A percentile compares a stretch with the other conserved stretches of the same genome.
phyloP scores from a whole-genome alignment of 1,140 invertebrate genomes.

The Drosophila lowei region DNA sequence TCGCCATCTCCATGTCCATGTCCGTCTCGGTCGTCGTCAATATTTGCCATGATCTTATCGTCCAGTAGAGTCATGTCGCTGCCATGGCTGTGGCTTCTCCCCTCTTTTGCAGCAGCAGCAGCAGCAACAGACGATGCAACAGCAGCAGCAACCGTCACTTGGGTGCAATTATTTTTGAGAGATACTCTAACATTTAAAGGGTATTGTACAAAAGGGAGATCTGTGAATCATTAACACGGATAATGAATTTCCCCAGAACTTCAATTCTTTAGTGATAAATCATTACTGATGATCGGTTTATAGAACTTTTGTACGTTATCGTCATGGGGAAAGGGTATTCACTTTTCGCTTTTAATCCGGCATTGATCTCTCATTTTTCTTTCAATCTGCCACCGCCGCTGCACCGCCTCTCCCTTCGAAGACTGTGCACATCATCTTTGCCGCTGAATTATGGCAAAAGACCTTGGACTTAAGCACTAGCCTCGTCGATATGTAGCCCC shows the following conservation, averaged over 20 bases:
- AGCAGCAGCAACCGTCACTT: conserved; percentile 49
- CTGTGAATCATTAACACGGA: too few relatives aligned
- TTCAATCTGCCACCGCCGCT: background rate
- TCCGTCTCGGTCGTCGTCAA: conserved; percentile 68
- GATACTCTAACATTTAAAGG: conserved; percentile 46
- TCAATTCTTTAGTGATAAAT: too few relatives aligned
- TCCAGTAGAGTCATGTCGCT: conserved; percentile 76
- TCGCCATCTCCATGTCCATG: conserved; percentile 37
- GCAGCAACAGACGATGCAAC: conserved; percentile 15
- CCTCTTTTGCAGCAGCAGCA: conserved; percentile 18
- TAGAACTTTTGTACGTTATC: too few relatives aligned
- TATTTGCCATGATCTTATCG: conserved; percentile 81
- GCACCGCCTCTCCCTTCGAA: background rate
- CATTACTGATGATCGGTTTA: too few relatives aligned
- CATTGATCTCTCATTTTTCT: background rate
- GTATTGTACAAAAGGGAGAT: too few relatives aligned
- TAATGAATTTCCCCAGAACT: too few relatives aligned
- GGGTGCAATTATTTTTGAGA: conserved; percentile 77
- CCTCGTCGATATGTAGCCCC: conserved; percentile 11
- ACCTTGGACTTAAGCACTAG: conserved; percentile 70
- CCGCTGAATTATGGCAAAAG: conserved; percentile 73
- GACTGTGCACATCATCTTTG: conserved; percentile 51
- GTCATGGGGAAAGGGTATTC: background rate
- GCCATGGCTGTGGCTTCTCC: conserved; percentile 47
- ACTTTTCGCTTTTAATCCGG: background rate